phyloP scores from a whole-genome alignment of 2,113 vertebrate genomes.

The Pampusana beccarii region DNA sequence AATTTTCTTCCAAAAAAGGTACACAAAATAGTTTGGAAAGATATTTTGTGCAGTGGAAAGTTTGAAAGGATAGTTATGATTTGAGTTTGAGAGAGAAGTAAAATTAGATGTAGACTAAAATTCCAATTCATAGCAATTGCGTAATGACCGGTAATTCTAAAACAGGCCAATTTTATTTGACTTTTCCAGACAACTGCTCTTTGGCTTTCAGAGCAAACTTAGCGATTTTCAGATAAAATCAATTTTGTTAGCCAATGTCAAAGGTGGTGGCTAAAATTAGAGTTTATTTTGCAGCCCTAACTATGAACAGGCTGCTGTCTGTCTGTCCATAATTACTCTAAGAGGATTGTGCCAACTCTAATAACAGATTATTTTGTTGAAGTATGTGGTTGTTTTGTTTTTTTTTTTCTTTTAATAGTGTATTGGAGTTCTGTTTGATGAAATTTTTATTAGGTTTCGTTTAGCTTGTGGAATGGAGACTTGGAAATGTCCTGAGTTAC shows the following conservation, averaged over 20 bases:
- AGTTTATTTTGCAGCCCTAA: not conserved
- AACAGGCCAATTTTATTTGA: constrained; percentile 6
- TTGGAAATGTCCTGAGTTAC: not conserved
- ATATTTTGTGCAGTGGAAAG: not conserved
- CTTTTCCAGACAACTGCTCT: not conserved
- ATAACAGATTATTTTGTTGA: constrained; percentile 17
- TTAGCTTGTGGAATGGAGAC: not conserved
- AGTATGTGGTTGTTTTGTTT: not conserved
- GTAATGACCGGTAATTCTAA: not conserved
- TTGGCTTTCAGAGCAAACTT: constrained; percentile 8
- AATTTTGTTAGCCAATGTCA: not conserved
- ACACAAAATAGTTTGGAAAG: not conserved
- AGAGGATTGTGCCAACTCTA: constrained; percentile 15
- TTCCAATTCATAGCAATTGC: not conserved
- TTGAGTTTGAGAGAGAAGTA: not conserved
- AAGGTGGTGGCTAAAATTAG: constrained; percentile 11
- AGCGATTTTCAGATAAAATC: constrained; percentile 38
- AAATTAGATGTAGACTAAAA: constrained; percentile 4
- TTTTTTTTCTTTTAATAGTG: not conserved
- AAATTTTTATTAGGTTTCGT: not conserved
- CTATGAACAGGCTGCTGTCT: not conserved
- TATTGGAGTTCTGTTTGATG: not conserved
- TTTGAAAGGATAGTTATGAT: not conserved
- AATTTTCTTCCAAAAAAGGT: not conserved
- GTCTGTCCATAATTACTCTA: not conserved